Conservation (phyloP, 2,888 invertebrate genomes). For the Drosophila rubida region DNA sequence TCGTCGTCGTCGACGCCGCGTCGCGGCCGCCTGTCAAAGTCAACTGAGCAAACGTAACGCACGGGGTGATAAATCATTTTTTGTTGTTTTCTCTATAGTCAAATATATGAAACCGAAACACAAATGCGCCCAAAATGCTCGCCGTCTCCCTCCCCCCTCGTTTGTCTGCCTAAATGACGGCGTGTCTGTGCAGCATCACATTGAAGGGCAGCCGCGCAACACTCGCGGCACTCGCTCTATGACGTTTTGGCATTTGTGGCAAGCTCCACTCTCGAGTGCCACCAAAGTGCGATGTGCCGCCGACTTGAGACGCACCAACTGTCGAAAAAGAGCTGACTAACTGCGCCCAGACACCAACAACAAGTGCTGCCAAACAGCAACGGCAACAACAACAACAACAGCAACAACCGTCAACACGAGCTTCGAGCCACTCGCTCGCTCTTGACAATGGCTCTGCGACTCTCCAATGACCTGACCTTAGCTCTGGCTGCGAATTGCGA, state of each 20-base stretch:
- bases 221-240: conserved; percentile 32
- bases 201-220: conserved; percentile 73
- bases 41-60: conserved; percentile 68
- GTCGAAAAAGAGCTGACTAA: conserved; percentile 55
- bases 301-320: conserved; percentile 1
- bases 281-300: conserved; percentile 50
- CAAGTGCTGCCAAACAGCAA: conserved; percentile 23
- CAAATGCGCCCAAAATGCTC: conserved; percentile 61
- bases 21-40: conserved; percentile 73
- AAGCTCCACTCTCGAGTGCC: conserved; percentile 58
- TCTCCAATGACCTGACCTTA: conserved; percentile 4
- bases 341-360: conserved; percentile 30
- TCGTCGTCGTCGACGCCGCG: no score
- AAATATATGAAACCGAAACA: conserved; percentile 49
- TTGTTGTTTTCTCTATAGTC: conserved; percentile 35
- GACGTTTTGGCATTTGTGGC: conserved; percentile 66
- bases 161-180: conserved; percentile 69
- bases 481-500: neutral
- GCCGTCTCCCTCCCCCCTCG: conserved; percentile 15
- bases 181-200: conserved; percentile 65
- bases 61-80: conserved; percentile 75
- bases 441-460: conserved; percentile 8
- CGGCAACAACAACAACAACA: neutral
- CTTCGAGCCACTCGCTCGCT: neutral
- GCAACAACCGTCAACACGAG: no score